phyloP scores from a whole-genome alignment of 2,797 vertebrate genomes.

The Phoxinus dragarum region DNA sequence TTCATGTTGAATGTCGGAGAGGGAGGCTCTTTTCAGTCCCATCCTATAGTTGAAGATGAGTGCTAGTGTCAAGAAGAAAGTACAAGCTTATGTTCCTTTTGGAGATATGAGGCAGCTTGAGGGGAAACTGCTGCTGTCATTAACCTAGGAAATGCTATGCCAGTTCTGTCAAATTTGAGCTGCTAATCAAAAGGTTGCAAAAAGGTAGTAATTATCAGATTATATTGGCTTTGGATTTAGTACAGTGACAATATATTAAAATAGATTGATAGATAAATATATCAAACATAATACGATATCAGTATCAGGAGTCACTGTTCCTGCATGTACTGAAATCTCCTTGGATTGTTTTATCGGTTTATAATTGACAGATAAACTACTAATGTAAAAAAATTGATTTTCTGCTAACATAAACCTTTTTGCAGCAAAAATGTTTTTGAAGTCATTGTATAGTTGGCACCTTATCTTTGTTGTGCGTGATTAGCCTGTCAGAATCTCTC shows the following conservation, averaged over 20 bases:
- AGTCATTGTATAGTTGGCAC: not conserved
- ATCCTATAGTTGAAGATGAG: conserved; percentile 49
- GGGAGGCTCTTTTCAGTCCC: conserved; percentile 45
- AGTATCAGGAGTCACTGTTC: not conserved
- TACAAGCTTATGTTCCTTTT: conserved; percentile 17
- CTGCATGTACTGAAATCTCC: not conserved
- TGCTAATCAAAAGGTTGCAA: conserved; percentile 1
- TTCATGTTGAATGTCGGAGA: conserved; percentile 67
- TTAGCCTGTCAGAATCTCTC: conserved; percentile 24
- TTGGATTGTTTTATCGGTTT: not conserved
- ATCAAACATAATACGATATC: not conserved
- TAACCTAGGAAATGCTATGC: not conserved
- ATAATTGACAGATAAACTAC: conserved; percentile 1
- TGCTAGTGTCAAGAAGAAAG: conserved; percentile 25
- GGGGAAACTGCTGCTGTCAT: not conserved
- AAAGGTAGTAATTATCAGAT: not conserved
- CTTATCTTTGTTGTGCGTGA: conserved; percentile 17
- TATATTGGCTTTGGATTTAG: not conserved
- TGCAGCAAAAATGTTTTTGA: not conserved
- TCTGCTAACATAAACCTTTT: not conserved
- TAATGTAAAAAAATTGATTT: not conserved
- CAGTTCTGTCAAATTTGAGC: not conserved
- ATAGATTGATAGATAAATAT: not conserved
- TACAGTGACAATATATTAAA: not conserved
- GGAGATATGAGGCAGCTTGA: not conserved